Conservation (phyloP, 2,113 vertebrate genomes). For the Nestor notabilis region DNA sequence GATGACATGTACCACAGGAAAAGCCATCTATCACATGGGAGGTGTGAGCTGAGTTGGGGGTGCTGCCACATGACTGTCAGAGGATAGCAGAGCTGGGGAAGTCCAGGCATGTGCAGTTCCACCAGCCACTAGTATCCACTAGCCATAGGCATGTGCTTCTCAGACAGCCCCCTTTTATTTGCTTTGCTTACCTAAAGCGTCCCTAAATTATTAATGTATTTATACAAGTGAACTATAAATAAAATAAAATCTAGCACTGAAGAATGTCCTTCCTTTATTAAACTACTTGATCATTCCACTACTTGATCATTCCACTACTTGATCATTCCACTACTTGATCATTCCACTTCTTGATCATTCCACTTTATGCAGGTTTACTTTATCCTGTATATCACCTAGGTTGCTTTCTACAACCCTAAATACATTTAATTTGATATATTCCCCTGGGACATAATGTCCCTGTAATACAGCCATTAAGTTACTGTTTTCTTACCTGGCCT, state of each 20-base stretch:
- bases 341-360: neutral
- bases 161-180: too few relatives aligned
- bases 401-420: neutral
- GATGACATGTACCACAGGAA: rapidly evolving
- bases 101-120: neutral
- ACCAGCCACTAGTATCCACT: neutral
- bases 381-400: neutral
- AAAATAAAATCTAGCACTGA: neutral
- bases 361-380: neutral
- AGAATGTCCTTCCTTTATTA: neutral
- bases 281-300: neutral
- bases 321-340: neutral
- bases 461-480: rapidly evolving
- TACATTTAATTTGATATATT: rapidly evolving
- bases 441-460: neutral
- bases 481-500: neutral
- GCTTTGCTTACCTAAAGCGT: neutral
- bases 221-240: neutral
- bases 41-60: rapidly evolving
- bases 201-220: neutral
- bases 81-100: too few relatives aligned
- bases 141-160: neutral
- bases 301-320: neutral
- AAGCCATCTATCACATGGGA: rapidly evolving
- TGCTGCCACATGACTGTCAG: neutral